phyloP scores from a whole-genome alignment of 2,888 invertebrate species.

The Pheosia tremula region DNA sequence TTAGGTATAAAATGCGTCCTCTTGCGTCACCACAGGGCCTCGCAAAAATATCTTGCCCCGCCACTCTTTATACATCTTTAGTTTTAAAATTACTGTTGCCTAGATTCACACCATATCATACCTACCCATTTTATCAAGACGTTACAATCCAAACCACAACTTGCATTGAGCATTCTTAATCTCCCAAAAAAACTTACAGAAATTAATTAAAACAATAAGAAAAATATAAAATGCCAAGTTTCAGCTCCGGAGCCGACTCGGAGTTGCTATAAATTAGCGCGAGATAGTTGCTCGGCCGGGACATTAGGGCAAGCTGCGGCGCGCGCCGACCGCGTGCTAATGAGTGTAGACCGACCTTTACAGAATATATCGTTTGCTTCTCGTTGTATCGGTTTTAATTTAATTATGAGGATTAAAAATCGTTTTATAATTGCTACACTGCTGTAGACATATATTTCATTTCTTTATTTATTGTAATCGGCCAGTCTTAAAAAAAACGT shows the following conservation, averaged over 20 bases:
- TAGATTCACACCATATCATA: too few relatives aligned
- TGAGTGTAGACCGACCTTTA: conserved; percentile 14
- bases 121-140: not conserved
- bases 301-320: conserved; percentile 55
- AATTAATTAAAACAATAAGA: conserved; percentile 16
- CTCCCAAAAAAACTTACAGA: conserved; percentile 1
- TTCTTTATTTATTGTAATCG: too few relatives aligned
- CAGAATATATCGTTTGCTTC: not conserved
- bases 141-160: not conserved
- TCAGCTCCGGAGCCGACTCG: conserved; percentile 20
- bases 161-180: not conserved
- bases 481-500: too few relatives aligned
- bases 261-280: conserved; percentile 44
- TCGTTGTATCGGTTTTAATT: too few relatives aligned
- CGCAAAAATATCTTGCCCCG: too few relatives aligned
- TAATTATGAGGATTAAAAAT: too few relatives aligned
- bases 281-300: conserved; percentile 45
- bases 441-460: too few relatives aligned
- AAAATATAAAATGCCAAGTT: conserved; percentile 25
- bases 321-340: conserved; percentile 44
- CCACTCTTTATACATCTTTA: too few relatives aligned
- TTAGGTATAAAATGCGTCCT: too few relatives aligned
- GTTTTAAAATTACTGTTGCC: too few relatives aligned
- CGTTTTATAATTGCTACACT: too few relatives aligned
- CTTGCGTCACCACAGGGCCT: too few relatives aligned